Percentiles rank a stretch among this genome's conserved stretches.
These are phyloP conservation scores for Cataglyphis rosenhaueri DNA, from an alignment of 2,888 invertebrate genomes.

Conservation along the genomic window DNA sequence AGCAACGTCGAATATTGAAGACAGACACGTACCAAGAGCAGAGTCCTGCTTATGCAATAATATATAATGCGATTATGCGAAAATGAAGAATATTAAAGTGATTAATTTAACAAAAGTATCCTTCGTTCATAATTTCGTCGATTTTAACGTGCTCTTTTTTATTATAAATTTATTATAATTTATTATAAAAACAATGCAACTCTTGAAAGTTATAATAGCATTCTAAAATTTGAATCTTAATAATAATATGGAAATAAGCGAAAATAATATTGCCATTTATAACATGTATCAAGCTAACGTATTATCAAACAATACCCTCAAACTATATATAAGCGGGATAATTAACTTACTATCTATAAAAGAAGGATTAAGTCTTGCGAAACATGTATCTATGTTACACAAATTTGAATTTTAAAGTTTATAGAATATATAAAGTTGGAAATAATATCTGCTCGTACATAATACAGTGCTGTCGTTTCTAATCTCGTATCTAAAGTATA, in stretches of 20 bases:
- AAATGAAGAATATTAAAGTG: neutral
- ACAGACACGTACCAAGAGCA: neutral
- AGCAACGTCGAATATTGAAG: neutral
- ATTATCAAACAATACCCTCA: conserved; percentile 7
- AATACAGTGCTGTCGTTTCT: neutral
- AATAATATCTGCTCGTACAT: conserved; percentile 7
- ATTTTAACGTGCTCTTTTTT: neutral
- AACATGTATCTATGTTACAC: neutral
- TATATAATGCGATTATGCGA: neutral
- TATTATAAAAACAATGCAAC: neutral
- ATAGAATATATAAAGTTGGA: conserved; percentile 1
- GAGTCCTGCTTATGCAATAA: neutral
- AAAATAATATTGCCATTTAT: neutral
- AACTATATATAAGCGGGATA: neutral
- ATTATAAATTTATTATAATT: neutral
- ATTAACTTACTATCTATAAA: conserved; percentile 16
- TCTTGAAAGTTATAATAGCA: neutral
- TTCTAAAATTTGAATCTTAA: neutral
- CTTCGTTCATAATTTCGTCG: neutral
- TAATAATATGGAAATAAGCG: neutral
- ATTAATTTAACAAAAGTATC: neutral
- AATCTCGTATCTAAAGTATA: neutral
- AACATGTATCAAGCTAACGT: neutral
- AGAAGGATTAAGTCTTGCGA: neutral
- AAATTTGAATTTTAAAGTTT: conserved; percentile 35